phyloP scores from a whole-genome alignment of 2,797 vertebrate genomes.

The Acrossocheilus fasciatus region DNA sequence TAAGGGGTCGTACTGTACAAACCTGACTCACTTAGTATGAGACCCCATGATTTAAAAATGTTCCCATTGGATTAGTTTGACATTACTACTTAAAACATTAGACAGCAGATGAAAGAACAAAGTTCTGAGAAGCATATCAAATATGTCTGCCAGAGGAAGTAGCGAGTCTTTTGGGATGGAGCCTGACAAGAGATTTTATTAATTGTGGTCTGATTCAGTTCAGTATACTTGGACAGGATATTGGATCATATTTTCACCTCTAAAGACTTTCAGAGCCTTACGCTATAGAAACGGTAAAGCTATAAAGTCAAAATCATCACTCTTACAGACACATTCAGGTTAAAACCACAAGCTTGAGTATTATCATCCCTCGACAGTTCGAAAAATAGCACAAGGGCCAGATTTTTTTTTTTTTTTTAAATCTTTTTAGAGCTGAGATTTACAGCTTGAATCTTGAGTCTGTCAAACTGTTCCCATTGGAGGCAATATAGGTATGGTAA shows the following conservation, averaged over 20 bases:
- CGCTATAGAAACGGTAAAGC: slow-evolving; percentile 29
- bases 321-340: slow-evolving; percentile 59
- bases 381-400: slow-evolving; percentile 16
- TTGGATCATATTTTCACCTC: slow-evolving; percentile 40
- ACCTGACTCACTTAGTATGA: neutral
- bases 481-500: slow-evolving; percentile 34
- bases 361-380: slow-evolving; percentile 20
- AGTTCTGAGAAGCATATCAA: slow-evolving; percentile 20
- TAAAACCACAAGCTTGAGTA: slow-evolving; percentile 37
- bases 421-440: slow-evolving; percentile 29
- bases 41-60: neutral
- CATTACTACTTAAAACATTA: neutral
- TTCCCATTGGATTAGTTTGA: neutral
- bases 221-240: slow-evolving; percentile 20
- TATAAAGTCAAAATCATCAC: slow-evolving; percentile 53
- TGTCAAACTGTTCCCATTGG: slow-evolving; percentile 32
- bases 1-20: neutral
- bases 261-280: slow-evolving; percentile 44
- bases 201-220: slow-evolving; percentile 35
- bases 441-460: slow-evolving; percentile 49
- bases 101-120: neutral
- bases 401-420: neutral
- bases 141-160: slow-evolving; percentile 14
- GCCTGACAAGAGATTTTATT: slow-evolving; percentile 31
- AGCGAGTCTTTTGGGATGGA: slow-evolving; percentile 11